Base-by-base conservation (phyloP, 2,113 vertebrate genomes). In the Condylura cristata region DNA sequence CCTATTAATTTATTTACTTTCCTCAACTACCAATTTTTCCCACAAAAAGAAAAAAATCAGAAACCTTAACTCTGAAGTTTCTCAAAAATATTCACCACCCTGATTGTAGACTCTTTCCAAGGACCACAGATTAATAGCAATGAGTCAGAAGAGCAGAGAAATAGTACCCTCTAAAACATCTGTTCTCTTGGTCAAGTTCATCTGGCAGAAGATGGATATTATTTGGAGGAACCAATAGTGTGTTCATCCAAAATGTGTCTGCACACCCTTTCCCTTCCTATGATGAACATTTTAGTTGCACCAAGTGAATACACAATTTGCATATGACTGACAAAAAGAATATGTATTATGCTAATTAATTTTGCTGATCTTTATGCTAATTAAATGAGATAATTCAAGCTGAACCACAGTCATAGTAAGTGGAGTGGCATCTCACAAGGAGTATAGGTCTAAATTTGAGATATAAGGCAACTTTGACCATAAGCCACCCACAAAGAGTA, bases 41-140 rank as follows among this genome's bases (percentile, higher is more conserved):
- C 63, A 88, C 32, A 63, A 63, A 61, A 48, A 86, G 68, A 90
- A 90, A 53, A 93, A 93, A 83, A n/a, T n/a, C n/a, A 41, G 74
- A 82, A 39, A 7, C 3, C 6, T 81, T 89, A 63, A 70, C 6
- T 68, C 65, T 76, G 53, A 91, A 93, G 83, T 83, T 83, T 46
- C 11, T n/a, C 70, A n/a, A 65, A 65, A 46, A 8, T 53, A 79
- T 48, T 39, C 30, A 41, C 37, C 51, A 58, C 9, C 53, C 58
- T 58, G 12, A 39, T 34, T 10, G 12, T 71, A 32, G 51, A 51
- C n/a, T 80, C 13, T 88, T 13, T 89, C 53, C 24, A 34, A 58
- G 48, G 28, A 63, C 61, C 24, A 65, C 11, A 61, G 70, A 93
- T 65, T 13, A 68, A 80, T 0, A 34, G 41, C 63, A 48, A 41